Evolutionary conservation across 2,888 invertebrate genomes (phyloP).

Genomic region (Pasiphila rectangulata): DNA sequence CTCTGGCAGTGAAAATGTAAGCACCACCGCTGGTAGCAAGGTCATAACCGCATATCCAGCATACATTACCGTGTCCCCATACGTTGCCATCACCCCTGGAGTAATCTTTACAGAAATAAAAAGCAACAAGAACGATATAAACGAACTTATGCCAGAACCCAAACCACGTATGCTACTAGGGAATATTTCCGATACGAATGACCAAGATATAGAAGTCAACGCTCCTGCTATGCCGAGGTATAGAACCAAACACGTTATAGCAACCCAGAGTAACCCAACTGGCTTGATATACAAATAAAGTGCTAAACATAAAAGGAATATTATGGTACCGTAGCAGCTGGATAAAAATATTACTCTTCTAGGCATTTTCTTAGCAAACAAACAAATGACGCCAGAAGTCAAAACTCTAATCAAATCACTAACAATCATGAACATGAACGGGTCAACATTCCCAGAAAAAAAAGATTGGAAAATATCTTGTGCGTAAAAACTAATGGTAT

Average conservation of each 20-base stretch:
- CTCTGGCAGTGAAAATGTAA: slow-evolving; percentile 51
- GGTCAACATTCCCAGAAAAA: slow-evolving; percentile 43
- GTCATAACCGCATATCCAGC: slow-evolving; percentile 41
- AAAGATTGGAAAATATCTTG: slow-evolving; percentile 46
- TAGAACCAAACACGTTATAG: slow-evolving; percentile 39
- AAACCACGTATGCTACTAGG: slow-evolving; percentile 50
- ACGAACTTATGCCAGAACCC: slow-evolving; percentile 49
- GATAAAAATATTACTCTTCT: slow-evolving; percentile 42
- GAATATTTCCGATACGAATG: slow-evolving; percentile 54
- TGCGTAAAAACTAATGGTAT: slow-evolving; percentile 51
- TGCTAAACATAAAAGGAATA: slow-evolving; percentile 38
- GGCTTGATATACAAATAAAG: slow-evolving; percentile 40
- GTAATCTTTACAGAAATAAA: slow-evolving; percentile 51
- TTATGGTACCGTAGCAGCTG: slow-evolving; percentile 35
- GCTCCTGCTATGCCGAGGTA: slow-evolving; percentile 44
- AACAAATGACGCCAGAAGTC: slow-evolving; percentile 34
- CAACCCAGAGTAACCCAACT: slow-evolving; percentile 39
- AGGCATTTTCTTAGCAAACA: slow-evolving; percentile 42
- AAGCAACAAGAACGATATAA: slow-evolving; percentile 43
- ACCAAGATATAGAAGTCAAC: slow-evolving; percentile 46
- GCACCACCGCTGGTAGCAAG: slow-evolving; percentile 34
- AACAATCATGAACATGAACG: slow-evolving; percentile 46
- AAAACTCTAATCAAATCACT: slow-evolving; percentile 46
- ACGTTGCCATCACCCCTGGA: slow-evolving; percentile 40
- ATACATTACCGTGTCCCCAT: slow-evolving; percentile 46